Evolutionary conservation across 2,888 invertebrate species (phyloP).

Genomic region (Lingula anatina): DNA sequence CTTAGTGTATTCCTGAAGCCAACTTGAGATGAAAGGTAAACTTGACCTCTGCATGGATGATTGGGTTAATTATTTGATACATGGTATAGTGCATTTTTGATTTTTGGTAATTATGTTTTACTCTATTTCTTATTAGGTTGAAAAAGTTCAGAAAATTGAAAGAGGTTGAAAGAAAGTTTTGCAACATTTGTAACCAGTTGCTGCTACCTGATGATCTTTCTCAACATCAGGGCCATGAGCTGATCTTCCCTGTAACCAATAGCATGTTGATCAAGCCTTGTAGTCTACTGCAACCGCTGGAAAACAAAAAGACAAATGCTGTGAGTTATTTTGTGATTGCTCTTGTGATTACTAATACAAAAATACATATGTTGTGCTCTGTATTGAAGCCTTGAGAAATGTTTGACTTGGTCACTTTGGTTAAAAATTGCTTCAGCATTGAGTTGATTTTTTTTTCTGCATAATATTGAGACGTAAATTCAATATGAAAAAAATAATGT

Average conservation of each 20-base stretch:
- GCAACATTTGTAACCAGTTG: slow-evolving; percentile 41
- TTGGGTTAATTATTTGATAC: no score
- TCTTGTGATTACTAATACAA: neutral
- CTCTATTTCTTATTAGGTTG: slow-evolving; percentile 12
- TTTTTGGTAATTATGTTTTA: neutral
- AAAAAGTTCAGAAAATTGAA: slow-evolving; percentile 15
- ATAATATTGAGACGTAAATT: no score
- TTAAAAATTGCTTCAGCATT: no score
- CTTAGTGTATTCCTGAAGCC: no score
- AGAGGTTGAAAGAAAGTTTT: slow-evolving; percentile 24
- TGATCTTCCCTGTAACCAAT: slow-evolving; percentile 19
- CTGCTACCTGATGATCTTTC: slow-evolving; percentile 26
- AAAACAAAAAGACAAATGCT: slow-evolving; percentile 75
- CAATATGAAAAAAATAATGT: no score
- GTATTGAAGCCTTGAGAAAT: no score
- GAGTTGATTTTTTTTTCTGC: no score
- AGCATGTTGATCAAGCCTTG: slow-evolving; percentile 33
- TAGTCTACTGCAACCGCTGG: slow-evolving; percentile 63
- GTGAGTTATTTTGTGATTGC: slow-evolving; percentile 25
- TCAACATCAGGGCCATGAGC: slow-evolving; percentile 31
- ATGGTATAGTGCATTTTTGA: no score
- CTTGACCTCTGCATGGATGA: no score
- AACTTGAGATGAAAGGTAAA: no score
- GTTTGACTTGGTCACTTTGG: no score
- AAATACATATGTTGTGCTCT: no score